phyloP scores from a whole-genome alignment of 1,140 invertebrate species.

The Coptotermes formosanus region DNA sequence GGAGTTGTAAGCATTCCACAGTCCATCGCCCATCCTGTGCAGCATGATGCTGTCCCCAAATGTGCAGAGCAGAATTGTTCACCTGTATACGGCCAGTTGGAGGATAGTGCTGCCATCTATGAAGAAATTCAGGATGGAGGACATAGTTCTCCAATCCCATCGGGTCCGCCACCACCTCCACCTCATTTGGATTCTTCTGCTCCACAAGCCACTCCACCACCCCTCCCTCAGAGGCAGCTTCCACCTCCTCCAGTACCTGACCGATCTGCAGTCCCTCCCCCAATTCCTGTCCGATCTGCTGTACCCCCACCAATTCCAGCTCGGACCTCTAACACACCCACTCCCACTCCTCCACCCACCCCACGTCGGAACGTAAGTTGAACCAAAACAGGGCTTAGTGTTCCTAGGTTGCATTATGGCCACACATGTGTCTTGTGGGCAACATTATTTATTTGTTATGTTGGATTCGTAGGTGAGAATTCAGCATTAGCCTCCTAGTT shows the following conservation, averaged over 20 bases:
- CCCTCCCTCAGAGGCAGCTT: slow-evolving; percentile 55
- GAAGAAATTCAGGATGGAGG: slow-evolving; percentile 56
- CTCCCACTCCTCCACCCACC: neutral
- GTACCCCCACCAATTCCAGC: slow-evolving; percentile 71
- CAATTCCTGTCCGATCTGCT: slow-evolving; percentile 60
- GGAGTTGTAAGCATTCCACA: slow-evolving; percentile 35
- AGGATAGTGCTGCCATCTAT: slow-evolving; percentile 51
- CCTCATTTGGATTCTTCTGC: slow-evolving; percentile 45
- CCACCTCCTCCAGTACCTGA: slow-evolving; percentile 44
- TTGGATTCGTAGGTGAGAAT: neutral
- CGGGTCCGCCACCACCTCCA: slow-evolving; percentile 52
- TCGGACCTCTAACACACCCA: slow-evolving; percentile 41
- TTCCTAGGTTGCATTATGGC: too few relatives aligned
- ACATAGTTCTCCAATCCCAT: slow-evolving; percentile 45
- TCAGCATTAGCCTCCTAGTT: neutral
- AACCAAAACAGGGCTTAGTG: neutral
- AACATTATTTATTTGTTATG: too few relatives aligned
- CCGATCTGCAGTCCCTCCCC: slow-evolving; percentile 53
- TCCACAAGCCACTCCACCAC: slow-evolving; percentile 44
- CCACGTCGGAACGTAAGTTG: neutral
- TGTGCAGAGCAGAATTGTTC: neutral
- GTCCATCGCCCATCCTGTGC: slow-evolving; percentile 28
- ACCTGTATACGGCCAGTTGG: slow-evolving; percentile 38
- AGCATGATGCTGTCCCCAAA: slow-evolving; percentile 25
- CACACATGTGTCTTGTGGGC: too few relatives aligned